Evolutionary conservation across 1,140 invertebrate species (phyloP).

Genomic region (Pantala flavescens): DNA sequence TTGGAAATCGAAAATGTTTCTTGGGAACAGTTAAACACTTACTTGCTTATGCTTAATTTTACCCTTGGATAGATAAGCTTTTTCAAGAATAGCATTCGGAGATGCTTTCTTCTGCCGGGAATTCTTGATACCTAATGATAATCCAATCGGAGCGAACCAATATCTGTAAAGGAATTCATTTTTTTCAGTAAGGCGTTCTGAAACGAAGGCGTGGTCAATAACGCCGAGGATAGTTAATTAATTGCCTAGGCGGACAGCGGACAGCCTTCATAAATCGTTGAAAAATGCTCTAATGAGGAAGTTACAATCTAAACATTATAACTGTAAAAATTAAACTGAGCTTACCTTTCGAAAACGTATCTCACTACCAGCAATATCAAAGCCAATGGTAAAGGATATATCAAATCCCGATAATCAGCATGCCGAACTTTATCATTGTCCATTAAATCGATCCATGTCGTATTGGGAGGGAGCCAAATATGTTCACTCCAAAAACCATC

Average conservation of each 20-base stretch:
- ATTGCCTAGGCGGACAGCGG: background rate
- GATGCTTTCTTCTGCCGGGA: slow-evolving; percentile 60
- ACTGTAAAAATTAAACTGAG: slow-evolving; percentile 11
- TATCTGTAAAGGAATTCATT: slow-evolving; percentile 44
- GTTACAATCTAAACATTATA: background rate
- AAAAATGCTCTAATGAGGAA: too few species aligned
- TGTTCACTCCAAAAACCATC: slow-evolving; percentile 68
- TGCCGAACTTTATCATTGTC: slow-evolving; percentile 67
- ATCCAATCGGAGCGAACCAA: slow-evolving; percentile 64
- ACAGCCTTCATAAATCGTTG: background rate
- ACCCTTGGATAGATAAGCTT: slow-evolving; percentile 51
- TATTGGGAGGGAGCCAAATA: slow-evolving; percentile 82
- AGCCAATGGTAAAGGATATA: slow-evolving; percentile 71
- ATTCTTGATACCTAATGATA: slow-evolving; percentile 64
- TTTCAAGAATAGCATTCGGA: slow-evolving; percentile 57
- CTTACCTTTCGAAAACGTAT: slow-evolving; percentile 72
- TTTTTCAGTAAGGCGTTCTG: background rate
- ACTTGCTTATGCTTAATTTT: slow-evolving; percentile 67
- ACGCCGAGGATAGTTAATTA: background rate
- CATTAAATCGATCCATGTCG: slow-evolving; percentile 75
- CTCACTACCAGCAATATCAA: slow-evolving; percentile 61
- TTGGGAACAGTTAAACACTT: slow-evolving; percentile 26
- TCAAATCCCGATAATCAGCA: slow-evolving; percentile 69
- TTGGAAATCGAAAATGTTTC: background rate
- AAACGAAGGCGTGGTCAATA: background rate